Evolutionary conservation across 2,113 vertebrate genomes (phyloP).

Genomic region (Setophaga kirtlandii): DNA sequence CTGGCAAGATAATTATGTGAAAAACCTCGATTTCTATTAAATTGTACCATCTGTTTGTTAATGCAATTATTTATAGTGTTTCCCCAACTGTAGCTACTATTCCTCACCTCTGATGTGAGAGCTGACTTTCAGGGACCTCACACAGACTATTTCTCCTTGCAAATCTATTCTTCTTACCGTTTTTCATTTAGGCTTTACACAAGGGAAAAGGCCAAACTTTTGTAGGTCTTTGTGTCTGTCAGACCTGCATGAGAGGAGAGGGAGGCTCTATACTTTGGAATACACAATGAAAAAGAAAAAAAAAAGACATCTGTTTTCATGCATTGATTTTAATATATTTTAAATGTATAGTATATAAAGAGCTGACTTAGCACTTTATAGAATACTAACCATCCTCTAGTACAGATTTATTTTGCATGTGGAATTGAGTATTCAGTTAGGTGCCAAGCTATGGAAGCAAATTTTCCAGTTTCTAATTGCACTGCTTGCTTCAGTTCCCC

Average conservation of each 20-base stretch:
- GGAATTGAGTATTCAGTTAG: conserved; percentile 64
- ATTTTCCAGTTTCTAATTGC: conserved; percentile 70
- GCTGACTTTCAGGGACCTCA: neutral
- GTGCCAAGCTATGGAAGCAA: conserved; percentile 20
- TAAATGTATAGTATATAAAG: neutral
- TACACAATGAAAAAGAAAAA: neutral
- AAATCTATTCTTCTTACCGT: neutral
- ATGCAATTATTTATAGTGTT: neutral
- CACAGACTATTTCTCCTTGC: neutral
- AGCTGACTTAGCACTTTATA: neutral
- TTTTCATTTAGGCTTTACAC: neutral
- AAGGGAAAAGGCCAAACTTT: neutral
- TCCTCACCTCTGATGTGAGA: neutral
- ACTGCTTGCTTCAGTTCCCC: conserved; percentile 56
- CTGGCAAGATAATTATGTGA: neutral
- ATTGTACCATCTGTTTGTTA: neutral
- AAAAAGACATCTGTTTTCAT: neutral
- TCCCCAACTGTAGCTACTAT: neutral
- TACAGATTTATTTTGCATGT: conserved; percentile 38
- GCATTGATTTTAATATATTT: conserved; percentile 30
- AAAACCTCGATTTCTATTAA: neutral
- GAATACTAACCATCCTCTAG: conserved; percentile 14
- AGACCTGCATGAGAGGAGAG: neutral
- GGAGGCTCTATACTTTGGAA: neutral
- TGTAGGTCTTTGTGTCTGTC: neutral